Base-by-base conservation (phyloP, 1,140 invertebrate genomes). In the Trichogramma pretiosum region DNA sequence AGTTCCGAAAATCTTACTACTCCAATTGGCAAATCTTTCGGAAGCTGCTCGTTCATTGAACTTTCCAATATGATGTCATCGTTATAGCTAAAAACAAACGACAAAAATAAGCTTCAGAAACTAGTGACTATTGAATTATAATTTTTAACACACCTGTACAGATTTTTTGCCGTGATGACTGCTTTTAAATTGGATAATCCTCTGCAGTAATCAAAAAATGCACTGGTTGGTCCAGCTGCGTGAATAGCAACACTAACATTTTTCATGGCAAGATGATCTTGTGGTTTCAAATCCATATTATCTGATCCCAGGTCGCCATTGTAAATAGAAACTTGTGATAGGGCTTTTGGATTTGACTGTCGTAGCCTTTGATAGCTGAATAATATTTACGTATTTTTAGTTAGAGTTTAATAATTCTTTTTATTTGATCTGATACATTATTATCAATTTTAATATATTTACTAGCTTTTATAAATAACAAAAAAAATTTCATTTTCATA, bases 271-370 rank as follows among this genome's bases (percentile, higher is more conserved):
- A 36, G 11, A 14, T 2, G 26, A 24, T 61, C 56, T 5, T 53
- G 19, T 0, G 18, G 13, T 8, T 17, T 48, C 11, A 61, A 22
- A 9, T 58, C 61, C 3, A 67, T 37, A 13, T 35, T 21, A 8
- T 60, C 49, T 45, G 60, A 63, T n/a, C 58, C 21, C 4, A 67
- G 40, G 48, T 67, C 64, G 13, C 65, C 65, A 41, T 67, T 60
- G 13, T 63, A 52, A 21, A 34, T 34, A 18, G 44, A 50, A 10
- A 67, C 55, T 1, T 58, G 53, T 5, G 47, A 44, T 22, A 66
- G 48, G 23, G 63, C 61, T 21, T 53, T 32, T 0, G 65, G 56
- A 1, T 46, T 32, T 30, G 62, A 42, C 3, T 59, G 55, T 3
- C 53, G 56, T 22, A 66, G 26, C 35, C 65, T 53, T 18, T 61